Evolutionary conservation across 2,113 vertebrate genomes (phyloP), one percentile per base, ranked within the genome.

Genomic region (Lycaon pictus): DNA sequence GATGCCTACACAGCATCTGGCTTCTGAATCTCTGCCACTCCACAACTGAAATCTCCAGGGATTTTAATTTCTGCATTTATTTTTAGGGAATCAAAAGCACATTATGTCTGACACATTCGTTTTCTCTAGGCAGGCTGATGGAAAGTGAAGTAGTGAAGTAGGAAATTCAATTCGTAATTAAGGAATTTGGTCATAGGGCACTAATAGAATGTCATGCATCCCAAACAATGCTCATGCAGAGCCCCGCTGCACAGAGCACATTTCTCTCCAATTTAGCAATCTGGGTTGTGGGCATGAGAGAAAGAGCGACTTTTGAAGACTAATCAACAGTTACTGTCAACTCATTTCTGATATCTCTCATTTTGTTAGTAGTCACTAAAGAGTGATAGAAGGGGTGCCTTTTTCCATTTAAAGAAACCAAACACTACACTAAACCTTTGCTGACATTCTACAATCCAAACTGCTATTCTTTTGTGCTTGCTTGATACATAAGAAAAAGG

Each of bases 51-150:
- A 81, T 95, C 87, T 92, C 85, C 90, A 97, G 94, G 83, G 93
- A 97, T 95, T 96, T 96, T 96, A 83, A 96, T 93, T 95, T 96
- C 63, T 92, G 87, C 79, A 88, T 88, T 95, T 97, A 97, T 96
- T 97, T 96, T 96, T 96, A 95, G 93, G n/a, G 43, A 92, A 90
- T 90, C 63, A 96, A 58, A 90, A 96, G 80, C 71, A 90, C 87
- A 90, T 90, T 80, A 87, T 65, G 74, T 96, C 96, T 97, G 90
- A 93, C 95, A 96, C 84, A 87, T 95, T 93, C n/a, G 9, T 92
- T 92, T 96, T 97, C 63, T 96, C 86, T 86, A 89, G 53, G 32
- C 93, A 89, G n/a, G 19, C 56, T 95, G 48, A 90, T 51, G 83
- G 25, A 29, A 51, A 51, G 74, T 77, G 74, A 77, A 77, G 17